These are phyloP conservation scores for Actinostola sp. DNA, from an alignment of 92 coral and sea anemone genomes.

Conservation along the genomic window DNA sequence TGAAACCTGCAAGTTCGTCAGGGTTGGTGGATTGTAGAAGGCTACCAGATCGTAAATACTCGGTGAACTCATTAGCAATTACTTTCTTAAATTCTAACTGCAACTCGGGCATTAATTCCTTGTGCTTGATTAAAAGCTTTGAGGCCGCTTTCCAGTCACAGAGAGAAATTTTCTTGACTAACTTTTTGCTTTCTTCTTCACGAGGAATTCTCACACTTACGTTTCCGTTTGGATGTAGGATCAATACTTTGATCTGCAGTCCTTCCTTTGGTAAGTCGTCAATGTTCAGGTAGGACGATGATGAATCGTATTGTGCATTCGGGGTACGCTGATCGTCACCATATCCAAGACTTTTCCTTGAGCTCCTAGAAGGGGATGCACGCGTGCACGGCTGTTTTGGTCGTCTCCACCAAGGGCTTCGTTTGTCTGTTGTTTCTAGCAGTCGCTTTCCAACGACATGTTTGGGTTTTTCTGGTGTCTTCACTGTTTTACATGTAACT, in stretches of 20 bases:
- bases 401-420: slow-evolving; percentile 36
- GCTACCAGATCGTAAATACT: slow-evolving; percentile 26
- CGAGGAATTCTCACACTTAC: slow-evolving; percentile 39
- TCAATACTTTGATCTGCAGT: slow-evolving; percentile 46
- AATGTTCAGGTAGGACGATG: slow-evolving; percentile 1
- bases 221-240: slow-evolving; percentile 16
- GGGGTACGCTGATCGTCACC: no score
- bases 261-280: slow-evolving; percentile 41
- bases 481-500: no score
- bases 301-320: neutral
- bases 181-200: slow-evolving; percentile 25
- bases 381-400: no score
- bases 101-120: slow-evolving; percentile 29
- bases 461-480: neutral
- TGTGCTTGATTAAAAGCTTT: slow-evolving; percentile 23
- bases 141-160: slow-evolving; percentile 48
- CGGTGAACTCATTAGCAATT: slow-evolving; percentile 30
- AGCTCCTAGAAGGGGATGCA: neutral
- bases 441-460: neutral
- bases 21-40: slow-evolving; percentile 50
- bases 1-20: slow-evolving; percentile 53
- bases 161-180: slow-evolving; percentile 27
- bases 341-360: no score
- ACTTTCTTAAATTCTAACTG: slow-evolving; percentile 13
- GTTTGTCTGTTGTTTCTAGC: slow-evolving; percentile 27